These are phyloP conservation scores for Cinara cedri DNA, from an alignment of 2,888 invertebrate species.

Conservation along the genomic window DNA sequence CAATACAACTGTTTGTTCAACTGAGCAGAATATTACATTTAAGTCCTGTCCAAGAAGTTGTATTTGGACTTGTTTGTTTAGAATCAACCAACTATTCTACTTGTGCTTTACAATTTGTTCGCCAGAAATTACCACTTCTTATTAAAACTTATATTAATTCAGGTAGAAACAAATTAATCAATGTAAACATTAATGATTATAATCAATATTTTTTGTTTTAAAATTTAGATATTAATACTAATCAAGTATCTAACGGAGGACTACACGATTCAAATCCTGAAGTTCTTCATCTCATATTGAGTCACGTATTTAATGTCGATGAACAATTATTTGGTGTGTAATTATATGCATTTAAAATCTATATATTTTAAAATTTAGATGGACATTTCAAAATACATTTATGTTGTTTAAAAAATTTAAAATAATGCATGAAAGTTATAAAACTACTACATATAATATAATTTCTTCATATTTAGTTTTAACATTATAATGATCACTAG, in stretches of 20 bases:
- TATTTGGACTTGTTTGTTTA: slow-evolving; percentile 83
- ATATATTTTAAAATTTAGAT: too few relatives aligned
- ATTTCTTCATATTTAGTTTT: too few relatives aligned
- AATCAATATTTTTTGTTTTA: background rate
- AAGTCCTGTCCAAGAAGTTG: slow-evolving; percentile 88
- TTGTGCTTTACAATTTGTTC: slow-evolving; percentile 79
- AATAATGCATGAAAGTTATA: too few relatives aligned
- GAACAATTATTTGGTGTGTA: slow-evolving; percentile 43
- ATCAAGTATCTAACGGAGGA: slow-evolving; percentile 75
- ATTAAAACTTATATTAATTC: slow-evolving; percentile 85
- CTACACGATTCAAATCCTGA: slow-evolving; percentile 90
- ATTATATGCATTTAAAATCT: too few relatives aligned
- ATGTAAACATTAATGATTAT: background rate
- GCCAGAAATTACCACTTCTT: slow-evolving; percentile 81
- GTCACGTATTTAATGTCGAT: slow-evolving; percentile 55
- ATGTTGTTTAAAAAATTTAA: too few relatives aligned
- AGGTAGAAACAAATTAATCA: slow-evolving; percentile 64
- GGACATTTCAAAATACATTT: too few relatives aligned
- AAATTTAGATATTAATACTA: slow-evolving; percentile 69
- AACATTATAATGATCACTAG: too few relatives aligned
- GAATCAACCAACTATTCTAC: slow-evolving; percentile 76
- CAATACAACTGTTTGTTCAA: slow-evolving; percentile 76
- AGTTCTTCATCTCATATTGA: slow-evolving; percentile 70
- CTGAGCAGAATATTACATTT: slow-evolving; percentile 85
- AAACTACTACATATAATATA: too few relatives aligned